Conservation (phyloP, 64 coral and sea anemone genomes). For the Catalaphyllia jardinei region DNA sequence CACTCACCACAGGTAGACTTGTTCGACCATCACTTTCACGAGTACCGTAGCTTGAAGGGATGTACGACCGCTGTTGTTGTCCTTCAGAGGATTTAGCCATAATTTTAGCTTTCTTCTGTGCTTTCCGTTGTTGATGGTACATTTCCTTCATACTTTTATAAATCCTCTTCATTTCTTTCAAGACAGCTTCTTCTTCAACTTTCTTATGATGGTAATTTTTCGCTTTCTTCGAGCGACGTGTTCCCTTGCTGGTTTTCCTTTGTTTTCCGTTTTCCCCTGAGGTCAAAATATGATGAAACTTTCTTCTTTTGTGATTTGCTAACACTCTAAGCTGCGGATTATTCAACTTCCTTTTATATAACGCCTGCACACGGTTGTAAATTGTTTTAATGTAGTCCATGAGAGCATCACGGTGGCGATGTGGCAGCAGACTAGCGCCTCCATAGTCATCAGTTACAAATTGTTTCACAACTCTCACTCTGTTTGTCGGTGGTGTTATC, state of each 20-base stretch:
- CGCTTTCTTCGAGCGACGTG: not conserved
- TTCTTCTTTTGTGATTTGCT: not conserved
- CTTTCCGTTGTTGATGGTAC: slow-evolving; percentile 15
- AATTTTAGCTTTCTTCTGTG: not conserved
- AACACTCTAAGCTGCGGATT: not conserved
- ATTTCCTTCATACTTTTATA: slow-evolving; percentile 64
- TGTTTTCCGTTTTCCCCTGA: not conserved
- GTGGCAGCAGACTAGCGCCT: not conserved
- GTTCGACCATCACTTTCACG: not conserved
- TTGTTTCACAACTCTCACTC: not conserved
- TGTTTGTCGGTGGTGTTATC: not conserved
- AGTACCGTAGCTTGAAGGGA: slow-evolving; percentile 8
- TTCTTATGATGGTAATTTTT: slow-evolving; percentile 9
- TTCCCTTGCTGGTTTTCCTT: slow-evolving; percentile 3
- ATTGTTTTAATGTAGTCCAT: slow-evolving; percentile 65
- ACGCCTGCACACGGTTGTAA: slow-evolving; percentile 26
- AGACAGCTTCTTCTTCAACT: slow-evolving; percentile 3
- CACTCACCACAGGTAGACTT: too few relatives aligned
- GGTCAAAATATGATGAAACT: not conserved
- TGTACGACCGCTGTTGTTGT: slow-evolving; percentile 32
- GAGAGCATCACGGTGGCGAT: not conserved
- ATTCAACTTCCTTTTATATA: slow-evolving; percentile 16
- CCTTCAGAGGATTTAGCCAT: not conserved
- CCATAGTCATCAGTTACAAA: not conserved
- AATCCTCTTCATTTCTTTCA: slow-evolving; percentile 48